Base-by-base conservation (phyloP, 2,888 invertebrate species). In the Achlya flavicornis region DNA sequence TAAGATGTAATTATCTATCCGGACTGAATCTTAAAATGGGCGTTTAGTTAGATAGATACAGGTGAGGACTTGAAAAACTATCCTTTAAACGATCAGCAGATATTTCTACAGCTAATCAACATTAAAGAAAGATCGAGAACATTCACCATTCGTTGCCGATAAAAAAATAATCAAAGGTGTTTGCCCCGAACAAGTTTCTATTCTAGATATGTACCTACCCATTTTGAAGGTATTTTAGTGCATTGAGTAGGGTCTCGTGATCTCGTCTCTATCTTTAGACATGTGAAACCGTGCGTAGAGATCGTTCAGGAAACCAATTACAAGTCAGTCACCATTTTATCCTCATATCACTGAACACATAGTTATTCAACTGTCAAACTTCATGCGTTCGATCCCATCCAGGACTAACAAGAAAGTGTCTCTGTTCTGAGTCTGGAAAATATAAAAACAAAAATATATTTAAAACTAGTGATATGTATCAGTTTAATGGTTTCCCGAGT, bases 221-320 rank as follows among this genome's bases (percentile, higher is more conserved):
- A 10, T 53, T n/a, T 19, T 53, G 53, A 6, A 2, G 53, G 14
- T 19, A 53, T 53, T 19, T 19, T n/a, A 53, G 19, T 10, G 10
- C 6, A n/a, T 53, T 53, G 53, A 19, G 53, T 10, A 53, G 53
- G 53, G 53, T 53, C 8, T 19, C 16, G 48, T 7, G 6, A n/a
- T n/a, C n/a, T n/a, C n/a, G n/a, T n/a, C n/a, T 46, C 46, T 46
- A 46, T 12, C 46, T 19, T 53, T 19, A 10, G 19, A 53, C 16
- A 16, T 53, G 53, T 19, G 53, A 48, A 48, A 16, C 16, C 16
- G n/a, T 3, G 16, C 19, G 53, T 64, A 46, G 63, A 41, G 61
- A 53, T 53, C 53, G 53, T 19, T 53, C 19, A 2, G 53, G 53
- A 1, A 19, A 53, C 53, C 53, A 53, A 53, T 53, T 53, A 19